Base-by-base conservation (phyloP, 2,113 vertebrate species). In the Chlorocebus sabaeus region DNA sequence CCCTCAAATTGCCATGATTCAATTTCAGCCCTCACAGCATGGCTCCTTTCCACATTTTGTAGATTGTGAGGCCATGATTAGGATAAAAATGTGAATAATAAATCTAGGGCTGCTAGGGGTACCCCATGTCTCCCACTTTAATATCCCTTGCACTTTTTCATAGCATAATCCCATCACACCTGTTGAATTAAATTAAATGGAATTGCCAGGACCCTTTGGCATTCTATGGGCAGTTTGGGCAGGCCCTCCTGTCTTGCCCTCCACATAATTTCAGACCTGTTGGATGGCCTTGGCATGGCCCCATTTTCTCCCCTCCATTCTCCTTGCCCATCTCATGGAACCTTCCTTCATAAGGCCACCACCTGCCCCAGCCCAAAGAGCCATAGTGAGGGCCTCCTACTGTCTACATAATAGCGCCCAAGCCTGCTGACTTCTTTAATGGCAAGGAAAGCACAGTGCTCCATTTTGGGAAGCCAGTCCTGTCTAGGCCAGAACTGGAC, bases 401-500 rank as follows among this genome's bases (percentile, higher is more conserved):
- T 86, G 9, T 57, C 48, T 89, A 48, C 61, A 59, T 79, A 52
- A 23, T 22, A 78, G 82, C 14, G 64, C 22, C 16, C 50, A 91
- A 78, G 12, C 57, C 78, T 64, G 67, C 13, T 78, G 57, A 84
- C 40, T 84, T 90, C 30, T 80, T 38, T 78, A 67, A 22, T 52
- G 2, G 5, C 23, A 84, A 73, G 83, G 59, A 97, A 97, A 94
- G 93, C 25, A 93, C 93, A 94, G 73, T 59, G 92, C 73, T 90
- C 84, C 73, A 55, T 67, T 90, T 68, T 45, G 17, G 72, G 57
- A 80, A 88, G 84, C 45, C 73, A 67, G 85, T 75, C 81, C 59
- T 81, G 32, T 0, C 40, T 79, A 73, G 82, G 83, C 55, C 73
- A 96, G 38, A 96, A 75, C 27, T 81, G 43, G 43, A 25, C 73